phyloP scores from a whole-genome alignment of 2,797 vertebrate genomes.

The Cephalopachus bancanus region DNA sequence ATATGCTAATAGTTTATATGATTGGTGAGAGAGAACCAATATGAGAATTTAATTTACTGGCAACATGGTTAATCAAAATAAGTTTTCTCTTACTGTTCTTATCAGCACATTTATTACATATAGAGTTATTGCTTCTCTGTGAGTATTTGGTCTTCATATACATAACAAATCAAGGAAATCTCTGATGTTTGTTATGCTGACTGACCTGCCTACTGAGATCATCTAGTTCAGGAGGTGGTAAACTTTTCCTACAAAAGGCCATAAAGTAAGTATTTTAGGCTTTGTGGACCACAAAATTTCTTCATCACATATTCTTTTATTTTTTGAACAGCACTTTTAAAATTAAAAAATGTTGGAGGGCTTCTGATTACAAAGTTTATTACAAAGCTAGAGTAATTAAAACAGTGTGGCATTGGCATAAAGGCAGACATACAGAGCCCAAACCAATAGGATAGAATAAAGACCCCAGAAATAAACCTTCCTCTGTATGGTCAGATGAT shows the following conservation, averaged over 20 bases:
- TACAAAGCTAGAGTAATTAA: not conserved
- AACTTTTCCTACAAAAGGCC: not conserved
- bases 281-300: not conserved
- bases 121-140: not conserved
- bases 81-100: constrained; percentile 1
- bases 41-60: not conserved
- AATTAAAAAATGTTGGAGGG: not conserved
- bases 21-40: not conserved
- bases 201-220: not conserved
- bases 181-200: not conserved
- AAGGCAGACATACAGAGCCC: not conserved
- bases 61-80: not conserved
- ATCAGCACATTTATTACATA: not conserved
- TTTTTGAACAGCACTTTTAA: not conserved
- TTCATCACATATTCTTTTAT: not conserved
- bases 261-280: not conserved
- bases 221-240: not conserved
- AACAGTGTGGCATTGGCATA: not conserved
- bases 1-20: not conserved
- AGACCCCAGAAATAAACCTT: not conserved
- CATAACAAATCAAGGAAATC: constrained; percentile 7
- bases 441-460: not conserved
- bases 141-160: constrained; percentile 17
- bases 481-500: not conserved
- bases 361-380: not conserved